phyloP scores from a whole-genome alignment of 2,888 invertebrate genomes.

The Spodoptera picta region DNA sequence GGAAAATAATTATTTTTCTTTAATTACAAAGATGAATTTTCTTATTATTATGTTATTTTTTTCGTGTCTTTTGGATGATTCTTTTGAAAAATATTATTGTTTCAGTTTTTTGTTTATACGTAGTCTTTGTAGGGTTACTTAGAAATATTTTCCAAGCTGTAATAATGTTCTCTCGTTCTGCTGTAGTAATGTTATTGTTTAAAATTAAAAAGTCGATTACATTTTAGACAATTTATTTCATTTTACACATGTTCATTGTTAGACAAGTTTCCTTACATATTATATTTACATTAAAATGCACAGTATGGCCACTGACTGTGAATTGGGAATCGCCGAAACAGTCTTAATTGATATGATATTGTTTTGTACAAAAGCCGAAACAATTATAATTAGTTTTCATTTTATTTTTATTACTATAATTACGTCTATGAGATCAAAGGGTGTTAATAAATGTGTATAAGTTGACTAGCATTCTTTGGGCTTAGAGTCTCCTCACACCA shows the following conservation, averaged over 20 bases:
- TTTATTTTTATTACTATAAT: constrained; percentile 58
- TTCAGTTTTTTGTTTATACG: too few species aligned
- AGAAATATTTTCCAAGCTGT: too few species aligned
- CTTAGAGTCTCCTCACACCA: constrained; percentile 26
- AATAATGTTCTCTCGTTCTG: too few species aligned
- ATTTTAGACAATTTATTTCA: constrained; percentile 87
- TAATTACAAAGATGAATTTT: too few species aligned
- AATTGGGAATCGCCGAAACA: constrained; percentile 66
- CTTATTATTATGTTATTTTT: too few species aligned
- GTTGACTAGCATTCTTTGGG: constrained; percentile 54
- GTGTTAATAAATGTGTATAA: constrained; percentile 48
- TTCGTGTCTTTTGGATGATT: too few species aligned
- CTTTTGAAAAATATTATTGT: too few species aligned
- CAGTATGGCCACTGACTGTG: constrained; percentile 74
- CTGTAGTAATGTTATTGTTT: constrained; percentile 5
- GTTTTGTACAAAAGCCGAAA: constrained; percentile 72
- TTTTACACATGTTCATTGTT: constrained; percentile 87
- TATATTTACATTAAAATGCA: constrained; percentile 86
- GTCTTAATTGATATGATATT: constrained; percentile 76
- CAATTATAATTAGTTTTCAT: constrained; percentile 60
- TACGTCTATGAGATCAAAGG: constrained; percentile 66
- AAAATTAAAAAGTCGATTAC: constrained; percentile 64
- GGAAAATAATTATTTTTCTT: too few species aligned
- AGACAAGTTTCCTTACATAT: constrained; percentile 79
- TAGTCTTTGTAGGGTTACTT: too few species aligned